Evolutionary conservation across 1,140 invertebrate genomes (phyloP), one percentile per base, ranked within the genome.

Genomic region (Physella acuta): DNA sequence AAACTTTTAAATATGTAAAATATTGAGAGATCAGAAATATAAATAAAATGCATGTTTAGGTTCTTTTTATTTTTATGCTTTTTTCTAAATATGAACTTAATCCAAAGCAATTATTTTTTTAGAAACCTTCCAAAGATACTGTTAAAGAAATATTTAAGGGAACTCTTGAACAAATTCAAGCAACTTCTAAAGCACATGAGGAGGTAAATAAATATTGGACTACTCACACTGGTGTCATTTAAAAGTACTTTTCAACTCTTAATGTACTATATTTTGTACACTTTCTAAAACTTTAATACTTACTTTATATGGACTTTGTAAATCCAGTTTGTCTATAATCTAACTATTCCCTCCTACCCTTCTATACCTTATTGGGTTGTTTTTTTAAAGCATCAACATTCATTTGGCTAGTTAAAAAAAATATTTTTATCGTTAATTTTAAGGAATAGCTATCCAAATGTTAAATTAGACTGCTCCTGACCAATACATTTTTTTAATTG

Each of bases 131-230:
- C 24, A 17, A 31, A 26, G 11, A 28, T 2, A 30, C n/a, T 49
- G 61, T 52, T 14, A 30, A 51, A 3, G 4, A 49, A 4, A 63
- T 63, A 24, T 63, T 63, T 26, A 63, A 63, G 17, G 61, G 61
- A 36, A 63, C n/a, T 34, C 26, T 51, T 33, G 3, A 26, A 5
- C 61, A 51, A n/a, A 63, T 63, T 16, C 24, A 24, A 17, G 37
- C 49, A 8, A 63, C 37, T 26, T 26, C 37, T 30, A 17, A 63
- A 26, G 31, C 39, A 16, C 51, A 63, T 30, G 28, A 31, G 26
- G 36, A 63, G 39, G 49, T 51, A 20, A 3, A 20, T 30, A 16
- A 31, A 33, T 33, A 44, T 11, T 11, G 8, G 8, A 44, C 39
- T 44, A 44, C 8, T 44, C 20, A 20, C 39, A 11, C 20, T 44